Base-by-base conservation (phyloP, 2,797 vertebrate genomes). In the Clarias pachynema region DNA sequence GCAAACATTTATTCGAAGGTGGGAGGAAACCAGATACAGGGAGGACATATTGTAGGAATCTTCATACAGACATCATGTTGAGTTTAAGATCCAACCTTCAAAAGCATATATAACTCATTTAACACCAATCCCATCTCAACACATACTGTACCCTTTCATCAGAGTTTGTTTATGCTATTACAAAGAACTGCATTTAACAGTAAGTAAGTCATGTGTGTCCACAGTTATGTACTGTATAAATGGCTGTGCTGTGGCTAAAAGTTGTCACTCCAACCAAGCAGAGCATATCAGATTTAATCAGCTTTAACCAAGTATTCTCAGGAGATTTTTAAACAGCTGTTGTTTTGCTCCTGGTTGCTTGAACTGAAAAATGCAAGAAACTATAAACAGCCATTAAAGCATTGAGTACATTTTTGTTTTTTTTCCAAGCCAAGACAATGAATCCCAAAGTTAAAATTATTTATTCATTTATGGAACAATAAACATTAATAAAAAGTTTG, bases 381-480 rank as follows among this genome's bases (percentile, higher is more conserved):
- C 5, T 81, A 73, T 20, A 85, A 79, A 10, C 44, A 49, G 44
- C 44, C 44, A 49, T 49, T n/a, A 75, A 49, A 68, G 18, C 56
- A 75, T 26, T 68, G 0, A 37, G 9, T 69, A 37, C 9, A 77
- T 60, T n/a, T 24, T 0, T 20, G 8, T 5, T 24, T 44, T 60
- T 16, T 29, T 57, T 56, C n/a, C 24, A 74, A 80, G 31, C 56
- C 37, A 75, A 69, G 40, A 72, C 66, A 66, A 20, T 68, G 12
- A 84, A 22, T 74, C n/a, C 31, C n/a, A 70, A 70, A 65, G 44
- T 49, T 63, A 68, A 73, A 87, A 40, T 29, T 53, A 83, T 89
- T 89, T 89, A 89, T 89, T 89, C 74, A 84, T 82, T 78, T 34
- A 34, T 86, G 53, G 84, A 83, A 56, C 24, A 82, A 78, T 82